Percentiles rank a stretch among this genome's conserved stretches.
These are phyloP conservation scores for Apistogramma diplotaenia DNA, from an alignment of 2,113 vertebrate species.

Conservation along the genomic window DNA sequence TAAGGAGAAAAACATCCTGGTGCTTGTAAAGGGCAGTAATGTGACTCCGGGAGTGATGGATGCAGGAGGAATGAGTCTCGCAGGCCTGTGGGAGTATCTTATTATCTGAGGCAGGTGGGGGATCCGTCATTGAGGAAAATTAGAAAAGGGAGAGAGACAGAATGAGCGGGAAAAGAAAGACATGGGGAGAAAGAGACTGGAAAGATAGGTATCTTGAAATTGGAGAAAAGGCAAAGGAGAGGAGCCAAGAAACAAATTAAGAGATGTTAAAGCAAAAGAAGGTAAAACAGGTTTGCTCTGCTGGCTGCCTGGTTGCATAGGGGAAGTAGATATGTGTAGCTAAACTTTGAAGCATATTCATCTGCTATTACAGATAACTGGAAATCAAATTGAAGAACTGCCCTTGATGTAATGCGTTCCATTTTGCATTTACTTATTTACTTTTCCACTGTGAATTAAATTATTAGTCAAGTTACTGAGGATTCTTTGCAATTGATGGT, in stretches of 20 bases:
- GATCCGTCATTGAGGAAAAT: constrained; percentile 78
- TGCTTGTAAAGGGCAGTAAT: constrained; percentile 77
- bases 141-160: constrained; percentile 49
- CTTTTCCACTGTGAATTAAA: not conserved
- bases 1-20: constrained; percentile 75
- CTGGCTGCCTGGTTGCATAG: not conserved
- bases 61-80: constrained; percentile 70
- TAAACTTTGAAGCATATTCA: not conserved
- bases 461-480: constrained; percentile 8
- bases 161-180: constrained; percentile 9
- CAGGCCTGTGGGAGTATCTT: constrained; percentile 73
- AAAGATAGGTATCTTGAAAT: not conserved
- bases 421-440: not conserved
- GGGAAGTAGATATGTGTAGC: not conserved
- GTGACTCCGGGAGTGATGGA: constrained; percentile 74
- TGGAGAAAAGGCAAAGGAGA: constrained; percentile 1
- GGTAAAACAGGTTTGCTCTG: not conserved
- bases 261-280: not conserved
- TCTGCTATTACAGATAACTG: constrained; percentile 11
- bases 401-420: not conserved
- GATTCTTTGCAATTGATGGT: constrained; percentile 15
- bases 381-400: not conserved
- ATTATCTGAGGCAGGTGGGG: constrained; percentile 73
- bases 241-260: not conserved
- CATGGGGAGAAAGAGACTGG: not conserved